Conservation (phyloP, 2,797 vertebrate genomes). For the Percopsis omiscomaycus region DNA sequence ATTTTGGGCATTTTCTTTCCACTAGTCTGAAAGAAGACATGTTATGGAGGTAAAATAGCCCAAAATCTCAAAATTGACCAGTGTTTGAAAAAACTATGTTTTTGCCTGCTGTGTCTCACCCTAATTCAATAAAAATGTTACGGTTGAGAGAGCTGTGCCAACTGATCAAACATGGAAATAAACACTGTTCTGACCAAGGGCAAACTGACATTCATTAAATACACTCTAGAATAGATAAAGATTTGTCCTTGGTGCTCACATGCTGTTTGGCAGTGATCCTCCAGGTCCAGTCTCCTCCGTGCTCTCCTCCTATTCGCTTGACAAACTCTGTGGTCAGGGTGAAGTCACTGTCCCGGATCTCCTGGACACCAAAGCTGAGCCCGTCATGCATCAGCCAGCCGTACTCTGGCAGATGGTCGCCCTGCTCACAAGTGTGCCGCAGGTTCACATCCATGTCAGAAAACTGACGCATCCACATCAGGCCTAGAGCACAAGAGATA, state of each 20-base stretch:
- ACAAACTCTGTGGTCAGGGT: conserved; percentile 88
- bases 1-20: too few species aligned
- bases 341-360: conserved; percentile 84
- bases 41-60: too few species aligned
- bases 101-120: too few species aligned
- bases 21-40: too few species aligned
- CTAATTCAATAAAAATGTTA: not conserved
- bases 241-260: conserved; percentile 66
- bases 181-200: not conserved
- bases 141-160: not conserved
- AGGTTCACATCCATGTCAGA: conserved; percentile 77
- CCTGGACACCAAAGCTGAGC: conserved; percentile 87
- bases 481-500: conserved; percentile 68
- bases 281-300: conserved; percentile 98
- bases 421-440: conserved; percentile 91
- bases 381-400: conserved; percentile 94
- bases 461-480: conserved; percentile 94
- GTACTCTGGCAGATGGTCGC: conserved; percentile 83
- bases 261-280: conserved; percentile 85
- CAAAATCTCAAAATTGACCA: too few species aligned
- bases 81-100: too few species aligned
- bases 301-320: conserved; percentile 85
- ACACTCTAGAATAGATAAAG: not conserved
- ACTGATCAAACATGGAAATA: not conserved
- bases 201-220: conserved; percentile 43